Evolutionary conservation across 2,797 vertebrate species (phyloP).

Genomic region (Enteromius fasciolatus): DNA sequence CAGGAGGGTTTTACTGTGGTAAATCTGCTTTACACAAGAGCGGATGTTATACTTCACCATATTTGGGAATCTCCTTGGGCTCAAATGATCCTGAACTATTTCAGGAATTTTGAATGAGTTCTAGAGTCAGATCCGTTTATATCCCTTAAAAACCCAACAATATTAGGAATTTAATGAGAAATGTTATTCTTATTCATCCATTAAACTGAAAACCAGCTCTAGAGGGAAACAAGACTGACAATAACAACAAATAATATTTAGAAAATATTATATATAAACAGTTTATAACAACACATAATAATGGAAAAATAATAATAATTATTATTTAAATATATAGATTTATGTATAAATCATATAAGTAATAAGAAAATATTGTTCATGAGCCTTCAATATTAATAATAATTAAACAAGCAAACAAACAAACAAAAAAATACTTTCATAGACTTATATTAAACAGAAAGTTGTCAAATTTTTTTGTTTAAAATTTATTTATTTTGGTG

Average conservation of each 20-base stretch:
- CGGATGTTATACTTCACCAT: conserved; percentile 55
- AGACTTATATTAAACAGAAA: not conserved
- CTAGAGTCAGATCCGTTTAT: not conserved
- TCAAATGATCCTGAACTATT: conserved; percentile 8
- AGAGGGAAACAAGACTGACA: not conserved
- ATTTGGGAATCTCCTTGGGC: conserved; percentile 57
- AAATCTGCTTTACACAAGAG: not conserved
- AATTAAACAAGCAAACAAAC: not conserved
- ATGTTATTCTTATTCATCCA: not conserved
- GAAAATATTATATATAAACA: too few species aligned
- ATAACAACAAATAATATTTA: not conserved
- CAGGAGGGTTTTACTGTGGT: not conserved
- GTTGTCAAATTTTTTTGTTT: not conserved
- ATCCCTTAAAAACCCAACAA: not conserved
- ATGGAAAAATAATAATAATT: not conserved
- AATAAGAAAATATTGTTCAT: not conserved
- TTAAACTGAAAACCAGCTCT: not conserved
- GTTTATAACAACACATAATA: not conserved
- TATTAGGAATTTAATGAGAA: not conserved
- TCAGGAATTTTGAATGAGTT: conserved; percentile 21
- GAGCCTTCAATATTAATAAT: too few species aligned
- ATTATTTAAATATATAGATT: not conserved
- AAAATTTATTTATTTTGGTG: not conserved
- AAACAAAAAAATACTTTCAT: not conserved
- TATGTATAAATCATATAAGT: not conserved